Evolutionary conservation across 2,113 vertebrate genomes (phyloP), one percentile per base, ranked within the genome.

Genomic region (Spea bombifrons): DNA sequence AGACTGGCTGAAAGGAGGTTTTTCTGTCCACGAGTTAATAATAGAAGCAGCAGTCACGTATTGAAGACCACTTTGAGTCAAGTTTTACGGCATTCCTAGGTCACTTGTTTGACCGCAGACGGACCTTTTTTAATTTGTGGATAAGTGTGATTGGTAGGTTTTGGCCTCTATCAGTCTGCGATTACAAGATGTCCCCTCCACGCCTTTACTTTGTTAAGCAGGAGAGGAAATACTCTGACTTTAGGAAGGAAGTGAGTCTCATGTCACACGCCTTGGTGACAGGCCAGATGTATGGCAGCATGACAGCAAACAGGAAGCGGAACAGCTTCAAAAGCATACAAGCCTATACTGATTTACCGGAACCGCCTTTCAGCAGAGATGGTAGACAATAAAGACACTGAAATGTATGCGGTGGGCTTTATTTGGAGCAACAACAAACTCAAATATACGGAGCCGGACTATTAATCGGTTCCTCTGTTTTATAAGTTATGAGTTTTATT

Each of bases 221-320:
- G 15, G 70, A 79, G 52, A 73, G 77, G 77, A 79, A 79, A n/a
- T 63, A 47, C 30, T 65, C 47, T 79, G 70, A 73, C 76, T 80
- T 57, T 55, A 67, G 78, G 78, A 80, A 80, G 78, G 78, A 80
- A 80, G 78, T 74, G 78, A 80, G 59, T 80, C 57, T 78, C 46
- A 16, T 66, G 55, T 68, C 64, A 66, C 64, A 80, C 52, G 78
- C 44, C 78, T 68, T 3, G n/a, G 10, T 78, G 76, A 44, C 68
- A 7, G 71, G 81, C 61, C 75, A 74, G 46, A 78, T 73, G 64
- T 86, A 67, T 81, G 81, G 83, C 50, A 6, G 73, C 72, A 49
- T 65, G 79, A 12, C 3, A 0, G 73, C 87, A 91, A 92, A 91
- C 90, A 92, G 90, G 91, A 92, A 87, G 78, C n/a, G 2, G n/a